Evolutionary conservation across 2,113 vertebrate species (phyloP).

Genomic region (Bos javanicus): DNA sequence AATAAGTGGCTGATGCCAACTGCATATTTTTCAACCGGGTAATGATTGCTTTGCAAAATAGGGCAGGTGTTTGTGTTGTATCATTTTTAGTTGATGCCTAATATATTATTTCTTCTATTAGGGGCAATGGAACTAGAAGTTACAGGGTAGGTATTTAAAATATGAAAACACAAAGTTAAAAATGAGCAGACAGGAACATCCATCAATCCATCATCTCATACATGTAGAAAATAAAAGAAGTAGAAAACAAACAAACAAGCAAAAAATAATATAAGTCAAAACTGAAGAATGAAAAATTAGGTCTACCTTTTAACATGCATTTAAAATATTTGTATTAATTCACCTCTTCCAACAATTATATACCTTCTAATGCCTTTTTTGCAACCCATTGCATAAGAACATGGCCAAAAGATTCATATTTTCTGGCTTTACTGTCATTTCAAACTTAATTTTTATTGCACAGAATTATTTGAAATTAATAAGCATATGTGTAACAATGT

Average conservation of each 20-base stretch:
- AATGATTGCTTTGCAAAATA: background rate
- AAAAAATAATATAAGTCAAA: background rate
- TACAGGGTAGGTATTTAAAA: background rate
- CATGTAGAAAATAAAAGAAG: background rate
- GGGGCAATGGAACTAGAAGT: background rate
- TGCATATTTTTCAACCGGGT: background rate
- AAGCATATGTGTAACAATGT: background rate
- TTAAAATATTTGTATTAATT: background rate
- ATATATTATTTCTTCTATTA: background rate
- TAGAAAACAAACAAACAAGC: background rate
- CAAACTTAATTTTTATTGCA: background rate
- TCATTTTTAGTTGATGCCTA: background rate
- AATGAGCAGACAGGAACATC: background rate
- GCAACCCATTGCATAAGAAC: background rate
- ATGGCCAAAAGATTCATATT: background rate
- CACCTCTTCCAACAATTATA: background rate
- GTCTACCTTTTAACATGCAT: background rate
- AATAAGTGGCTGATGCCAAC: background rate
- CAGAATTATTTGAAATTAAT: background rate
- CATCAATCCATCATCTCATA: background rate
- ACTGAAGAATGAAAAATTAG: background rate
- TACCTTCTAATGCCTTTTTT: background rate
- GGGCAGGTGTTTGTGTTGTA: background rate
- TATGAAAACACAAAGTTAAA: background rate
- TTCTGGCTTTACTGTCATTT: background rate